Conservation (phyloP, 2,888 invertebrate species). For the Plagiodera versicolora region DNA sequence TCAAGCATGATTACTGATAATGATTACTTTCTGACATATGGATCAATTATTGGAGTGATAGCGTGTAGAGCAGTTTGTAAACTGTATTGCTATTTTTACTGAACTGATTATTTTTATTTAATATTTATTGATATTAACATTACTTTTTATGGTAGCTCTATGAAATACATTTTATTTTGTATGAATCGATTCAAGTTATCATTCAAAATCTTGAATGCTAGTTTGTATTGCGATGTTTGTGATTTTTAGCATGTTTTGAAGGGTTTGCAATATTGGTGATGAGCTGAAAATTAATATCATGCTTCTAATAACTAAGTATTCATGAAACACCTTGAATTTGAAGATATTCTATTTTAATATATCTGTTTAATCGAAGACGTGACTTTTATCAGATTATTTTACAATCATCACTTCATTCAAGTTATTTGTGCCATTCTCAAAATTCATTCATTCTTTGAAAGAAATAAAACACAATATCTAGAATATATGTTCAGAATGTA, state of each 20-base stretch:
- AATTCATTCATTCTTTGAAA: not conserved
- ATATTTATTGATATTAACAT: constrained; percentile 14
- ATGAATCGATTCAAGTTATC: not conserved
- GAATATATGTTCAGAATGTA: not conserved
- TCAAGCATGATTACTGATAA: not conserved
- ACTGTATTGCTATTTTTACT: not conserved
- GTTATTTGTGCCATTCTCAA: not conserved
- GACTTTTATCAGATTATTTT: too few species aligned
- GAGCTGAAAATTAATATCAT: not conserved
- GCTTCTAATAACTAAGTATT: not conserved
- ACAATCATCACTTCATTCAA: not conserved
- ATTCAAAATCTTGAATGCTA: not conserved
- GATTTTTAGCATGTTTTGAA: constrained; percentile 1
- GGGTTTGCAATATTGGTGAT: not conserved
- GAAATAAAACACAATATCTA: not conserved
- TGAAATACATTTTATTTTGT: not conserved
- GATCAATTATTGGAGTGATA: not conserved
- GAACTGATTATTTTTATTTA: constrained; percentile 9
- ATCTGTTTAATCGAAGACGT: too few species aligned
- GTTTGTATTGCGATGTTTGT: constrained; percentile 2
- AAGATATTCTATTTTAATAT: too few species aligned
- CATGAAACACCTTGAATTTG: not conserved
- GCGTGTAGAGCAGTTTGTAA: not conserved
- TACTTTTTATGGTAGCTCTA: constrained; percentile 1
- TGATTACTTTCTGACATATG: not conserved